Base-by-base conservation (phyloP, 2,797 vertebrate species). In the Eidolon dupreanum region DNA sequence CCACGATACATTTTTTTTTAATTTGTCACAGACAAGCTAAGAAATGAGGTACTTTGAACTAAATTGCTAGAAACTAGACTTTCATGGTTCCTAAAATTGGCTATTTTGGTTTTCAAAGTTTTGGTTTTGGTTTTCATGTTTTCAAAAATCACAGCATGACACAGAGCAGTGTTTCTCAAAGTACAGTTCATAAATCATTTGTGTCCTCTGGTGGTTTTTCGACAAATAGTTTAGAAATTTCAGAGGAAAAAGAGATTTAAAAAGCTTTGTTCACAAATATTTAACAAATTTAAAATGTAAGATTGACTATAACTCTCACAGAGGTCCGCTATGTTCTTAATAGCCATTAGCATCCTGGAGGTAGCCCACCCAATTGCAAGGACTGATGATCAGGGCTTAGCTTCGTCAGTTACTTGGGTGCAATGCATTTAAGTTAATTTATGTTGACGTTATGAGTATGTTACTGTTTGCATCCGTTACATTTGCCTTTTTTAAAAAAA, bases 61-160 rank as follows among this genome's bases (percentile, higher is more conserved):
- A 46, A 87, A 81, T 49, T 87, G 28, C 28, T 53, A 89, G 33
- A 26, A 36, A 46, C 43, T 68, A 73, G 49, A 87, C 5, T 91
- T 89, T 55, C 26, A 36, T 83, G 17, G 9, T 10, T 55, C 2
- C 59, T 77, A 46, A 84, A 81, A 66, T 33, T 71, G 28, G 31
- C 28, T 57, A 49, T 81, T 92, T 89, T 73, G 66, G 31, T 91
- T 82, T 84, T 46, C 19, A 51, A 86, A 71, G 66, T 91, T 75
- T 88, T 20, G 55, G 28, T 85, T 96, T 90, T 10, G 46, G 26
- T 87, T 86, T 90, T 55, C 55, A 71, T 85, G 55, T 22, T 95
- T 90, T 90, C 33, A 53, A 90, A 94, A 49, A 91, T 93, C 66
- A 49, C 36, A 43, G 63, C 36, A 31, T 36, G 43, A 85, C 43